Conservation (phyloP, 2,888 invertebrate genomes). For the Polydrusus cervinus region DNA sequence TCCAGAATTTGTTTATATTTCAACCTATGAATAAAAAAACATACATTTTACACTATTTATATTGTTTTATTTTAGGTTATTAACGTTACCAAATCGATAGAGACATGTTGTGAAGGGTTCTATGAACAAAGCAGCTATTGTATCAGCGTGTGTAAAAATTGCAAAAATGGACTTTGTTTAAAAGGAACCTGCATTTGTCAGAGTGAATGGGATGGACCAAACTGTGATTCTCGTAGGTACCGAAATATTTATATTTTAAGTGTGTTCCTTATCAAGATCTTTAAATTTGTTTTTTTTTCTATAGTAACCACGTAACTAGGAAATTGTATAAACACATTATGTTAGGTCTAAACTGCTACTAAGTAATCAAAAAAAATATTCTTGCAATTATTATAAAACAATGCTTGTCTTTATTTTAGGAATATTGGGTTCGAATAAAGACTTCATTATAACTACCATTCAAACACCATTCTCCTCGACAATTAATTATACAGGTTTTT, state of each 20-base stretch:
- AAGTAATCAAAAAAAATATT: too few relatives aligned
- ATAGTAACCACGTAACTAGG: too few relatives aligned
- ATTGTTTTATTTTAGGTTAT: constrained; percentile 78
- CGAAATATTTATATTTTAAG: background rate
- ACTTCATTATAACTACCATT: constrained; percentile 24
- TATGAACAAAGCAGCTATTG: constrained; percentile 73
- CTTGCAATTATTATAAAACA: too few relatives aligned
- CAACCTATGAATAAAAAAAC: too few relatives aligned
- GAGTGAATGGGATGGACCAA: constrained; percentile 76
- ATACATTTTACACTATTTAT: too few relatives aligned
- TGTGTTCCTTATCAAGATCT: background rate
- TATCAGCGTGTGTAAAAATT: constrained; percentile 67
- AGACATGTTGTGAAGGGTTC: constrained; percentile 86
- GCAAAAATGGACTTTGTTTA: constrained; percentile 76
- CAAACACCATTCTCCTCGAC: background rate
- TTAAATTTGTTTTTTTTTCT: too few relatives aligned
- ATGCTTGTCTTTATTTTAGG: constrained; percentile 29
- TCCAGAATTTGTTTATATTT: too few relatives aligned
- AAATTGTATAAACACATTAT: too few relatives aligned
- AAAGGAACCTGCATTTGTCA: constrained; percentile 76
- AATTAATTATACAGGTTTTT: background rate
- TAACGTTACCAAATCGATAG: constrained; percentile 78
- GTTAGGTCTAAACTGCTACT: too few relatives aligned
- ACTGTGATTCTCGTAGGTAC: constrained; percentile 76
- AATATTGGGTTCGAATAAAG: constrained; percentile 14